A percentile compares a stretch with the other conserved stretches of the same genome.
These are phyloP conservation scores for Seira ritae DNA, from an alignment of 2,888 invertebrate species.

Conservation along the genomic window DNA sequence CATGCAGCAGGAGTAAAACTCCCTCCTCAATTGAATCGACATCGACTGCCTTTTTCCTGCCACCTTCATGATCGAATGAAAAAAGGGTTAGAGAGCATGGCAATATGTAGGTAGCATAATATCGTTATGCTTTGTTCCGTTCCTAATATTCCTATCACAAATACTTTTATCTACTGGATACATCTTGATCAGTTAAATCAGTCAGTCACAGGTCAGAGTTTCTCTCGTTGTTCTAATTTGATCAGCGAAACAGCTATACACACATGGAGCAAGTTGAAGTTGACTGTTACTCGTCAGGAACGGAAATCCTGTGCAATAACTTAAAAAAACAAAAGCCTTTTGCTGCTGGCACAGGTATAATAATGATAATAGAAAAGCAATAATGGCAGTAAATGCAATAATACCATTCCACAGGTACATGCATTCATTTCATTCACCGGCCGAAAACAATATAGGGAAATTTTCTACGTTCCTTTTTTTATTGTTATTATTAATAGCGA, in stretches of 20 bases:
- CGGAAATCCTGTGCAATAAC: constrained; percentile 74
- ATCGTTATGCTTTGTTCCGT: background rate
- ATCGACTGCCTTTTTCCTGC: background rate
- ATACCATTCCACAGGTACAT: background rate
- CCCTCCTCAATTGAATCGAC: background rate
- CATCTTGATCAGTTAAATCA: constrained; percentile 72
- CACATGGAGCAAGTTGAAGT: background rate
- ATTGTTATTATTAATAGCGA: constrained; percentile 37
- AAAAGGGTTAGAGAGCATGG: constrained; percentile 31
- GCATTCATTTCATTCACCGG: background rate
- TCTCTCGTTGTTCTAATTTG: constrained; percentile 29
- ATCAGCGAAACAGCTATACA: constrained; percentile 24
- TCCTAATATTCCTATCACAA: constrained; percentile 39
- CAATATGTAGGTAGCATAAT: constrained; percentile 7
- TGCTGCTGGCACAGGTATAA: background rate
- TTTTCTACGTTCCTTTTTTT: constrained; percentile 6
- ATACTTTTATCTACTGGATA: constrained; percentile 70
- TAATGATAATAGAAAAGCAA: constrained; percentile 35
- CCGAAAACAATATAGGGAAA: constrained; percentile 3
- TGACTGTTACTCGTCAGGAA: constrained; percentile 59
- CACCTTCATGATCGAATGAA: background rate
- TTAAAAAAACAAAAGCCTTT: constrained; percentile 47
- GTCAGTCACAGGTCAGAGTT: constrained; percentile 37
- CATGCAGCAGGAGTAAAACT: background rate
- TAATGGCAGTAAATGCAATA: constrained; percentile 4